phyloP scores from a whole-genome alignment of 2,113 vertebrate genomes.

The Tetrax tetrax region DNA sequence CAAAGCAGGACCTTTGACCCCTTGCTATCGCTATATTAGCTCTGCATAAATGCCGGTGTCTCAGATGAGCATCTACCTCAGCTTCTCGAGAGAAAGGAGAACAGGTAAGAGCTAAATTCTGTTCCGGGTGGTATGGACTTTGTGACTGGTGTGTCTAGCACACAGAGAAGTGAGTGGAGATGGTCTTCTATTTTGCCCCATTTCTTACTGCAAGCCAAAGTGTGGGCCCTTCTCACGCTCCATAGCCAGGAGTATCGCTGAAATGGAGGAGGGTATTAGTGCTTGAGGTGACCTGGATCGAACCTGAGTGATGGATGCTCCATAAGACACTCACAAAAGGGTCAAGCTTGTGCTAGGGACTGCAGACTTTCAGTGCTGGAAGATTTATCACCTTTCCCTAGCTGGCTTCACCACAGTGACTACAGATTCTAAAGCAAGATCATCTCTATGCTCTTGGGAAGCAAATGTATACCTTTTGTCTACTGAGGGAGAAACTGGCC shows the following conservation, averaged over 20 bases:
- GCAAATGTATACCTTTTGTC: background rate
- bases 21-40: slow-evolving; percentile 25
- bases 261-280: background rate
- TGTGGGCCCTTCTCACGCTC: background rate
- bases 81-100: background rate
- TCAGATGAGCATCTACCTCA: slow-evolving; percentile 37
- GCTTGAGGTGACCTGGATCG: background rate
- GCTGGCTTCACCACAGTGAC: background rate
- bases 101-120: slow-evolving; percentile 57
- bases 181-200: background rate
- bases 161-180: background rate
- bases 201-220: background rate
- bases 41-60: background rate
- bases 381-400: background rate
- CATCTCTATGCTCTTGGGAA: background rate
- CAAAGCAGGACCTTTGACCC: slow-evolving; percentile 52
- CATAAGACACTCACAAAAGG: background rate
- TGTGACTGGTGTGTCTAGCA: background rate
- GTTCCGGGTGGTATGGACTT: background rate
- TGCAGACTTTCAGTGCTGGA: background rate
- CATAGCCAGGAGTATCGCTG: background rate
- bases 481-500: background rate
- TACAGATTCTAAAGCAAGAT: background rate
- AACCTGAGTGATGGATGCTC: background rate
- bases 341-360: background rate